A percentile compares a stretch with the other conserved stretches of the same genome.
Evolutionary conservation across 2,113 vertebrate genomes (phyloP).

Genomic region (Phrynocephalus versicolor): DNA sequence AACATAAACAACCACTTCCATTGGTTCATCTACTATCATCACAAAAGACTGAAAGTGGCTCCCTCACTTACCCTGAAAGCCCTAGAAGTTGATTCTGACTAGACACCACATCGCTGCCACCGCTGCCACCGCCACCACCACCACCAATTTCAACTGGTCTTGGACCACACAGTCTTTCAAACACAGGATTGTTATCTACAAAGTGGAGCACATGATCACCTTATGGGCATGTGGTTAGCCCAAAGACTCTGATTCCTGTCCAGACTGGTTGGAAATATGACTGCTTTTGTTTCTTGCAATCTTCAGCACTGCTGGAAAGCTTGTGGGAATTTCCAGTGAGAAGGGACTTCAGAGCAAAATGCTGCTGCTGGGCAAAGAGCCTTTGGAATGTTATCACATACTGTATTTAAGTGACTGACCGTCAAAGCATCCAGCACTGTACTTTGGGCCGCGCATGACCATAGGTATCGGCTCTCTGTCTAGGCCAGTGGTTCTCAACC

Average conservation of each 20-base stretch:
- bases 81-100: too few species aligned
- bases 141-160: too few species aligned
- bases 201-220: too few species aligned
- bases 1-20: too few species aligned
- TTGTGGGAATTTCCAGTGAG: conserved; percentile 8
- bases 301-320: background rate
- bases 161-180: background rate
- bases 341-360: background rate
- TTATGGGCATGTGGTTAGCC: background rate
- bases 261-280: background rate
- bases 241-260: background rate
- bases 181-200: background rate
- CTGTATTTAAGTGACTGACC: conserved; percentile 8
- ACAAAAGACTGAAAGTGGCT: too few species aligned
- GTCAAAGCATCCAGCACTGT: background rate
- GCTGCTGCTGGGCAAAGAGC: background rate
- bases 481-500: too few species aligned
- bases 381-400: background rate
- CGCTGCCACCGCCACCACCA: too few species aligned
- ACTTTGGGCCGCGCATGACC: conserved; percentile 4
- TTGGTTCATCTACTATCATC: too few species aligned
- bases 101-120: too few species aligned
- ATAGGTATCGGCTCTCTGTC: background rate
- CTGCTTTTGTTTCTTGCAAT: background rate
- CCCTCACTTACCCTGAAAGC: too few species aligned